These are phyloP conservation scores for Diorhabda sublineata DNA, from an alignment of 1,140 invertebrate species.

Conservation along the genomic window DNA sequence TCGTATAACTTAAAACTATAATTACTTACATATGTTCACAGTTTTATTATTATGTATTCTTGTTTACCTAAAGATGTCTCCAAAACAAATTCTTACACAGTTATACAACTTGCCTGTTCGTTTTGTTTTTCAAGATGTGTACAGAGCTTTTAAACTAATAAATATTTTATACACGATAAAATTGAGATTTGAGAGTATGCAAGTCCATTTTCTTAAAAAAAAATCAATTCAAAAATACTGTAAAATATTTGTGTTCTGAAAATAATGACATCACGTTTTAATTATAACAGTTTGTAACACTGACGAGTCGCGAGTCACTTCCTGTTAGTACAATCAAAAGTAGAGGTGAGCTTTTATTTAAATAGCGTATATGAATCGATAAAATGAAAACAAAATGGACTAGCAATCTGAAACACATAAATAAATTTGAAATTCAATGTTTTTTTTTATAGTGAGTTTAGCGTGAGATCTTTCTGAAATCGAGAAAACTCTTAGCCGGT, in stretches of 20 bases:
- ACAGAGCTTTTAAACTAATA: background rate
- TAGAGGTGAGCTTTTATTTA: no score
- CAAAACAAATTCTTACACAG: background rate
- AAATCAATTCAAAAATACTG: no score
- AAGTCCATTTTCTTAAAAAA: no score
- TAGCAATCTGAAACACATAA: background rate
- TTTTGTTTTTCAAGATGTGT: background rate
- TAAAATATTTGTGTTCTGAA: no score
- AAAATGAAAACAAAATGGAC: background rate
- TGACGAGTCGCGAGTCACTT: no score
- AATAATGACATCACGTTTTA: no score
- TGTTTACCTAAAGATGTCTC: background rate
- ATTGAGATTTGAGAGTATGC: no score
- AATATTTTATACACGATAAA: background rate
- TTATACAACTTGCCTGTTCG: background rate
- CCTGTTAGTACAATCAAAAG: no score
- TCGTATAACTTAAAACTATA: conserved; percentile 5
- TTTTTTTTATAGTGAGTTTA: background rate
- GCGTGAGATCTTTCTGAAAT: background rate
- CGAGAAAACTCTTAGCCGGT: conserved; percentile 4
- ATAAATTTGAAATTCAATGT: background rate
- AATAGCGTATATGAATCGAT: no score
- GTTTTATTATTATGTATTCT: background rate
- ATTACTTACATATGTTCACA: conserved; percentile 3
- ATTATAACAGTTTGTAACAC: no score